phyloP scores from a whole-genome alignment of 1,140 invertebrate species.

The Heterodera carotae region DNA sequence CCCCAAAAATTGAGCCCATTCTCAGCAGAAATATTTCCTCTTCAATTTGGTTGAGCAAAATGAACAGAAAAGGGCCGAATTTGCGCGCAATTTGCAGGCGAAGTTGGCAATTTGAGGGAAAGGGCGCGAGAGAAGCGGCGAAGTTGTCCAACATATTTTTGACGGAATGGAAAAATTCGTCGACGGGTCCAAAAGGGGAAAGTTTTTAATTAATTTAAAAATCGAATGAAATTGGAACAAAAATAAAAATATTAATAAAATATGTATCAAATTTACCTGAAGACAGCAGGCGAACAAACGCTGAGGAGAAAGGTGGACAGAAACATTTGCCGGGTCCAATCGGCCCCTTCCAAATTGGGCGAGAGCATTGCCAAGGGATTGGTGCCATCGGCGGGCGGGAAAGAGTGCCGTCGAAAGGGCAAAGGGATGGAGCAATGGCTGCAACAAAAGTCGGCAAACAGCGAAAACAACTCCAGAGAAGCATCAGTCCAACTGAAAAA shows the following conservation, averaged over 20 bases:
- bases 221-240: too few relatives aligned
- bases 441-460: constrained; percentile 20
- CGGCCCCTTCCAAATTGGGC: constrained; percentile 7
- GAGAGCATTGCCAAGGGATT: background rate
- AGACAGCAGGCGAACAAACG: constrained; percentile 32
- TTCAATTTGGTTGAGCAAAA: constrained; percentile 37
- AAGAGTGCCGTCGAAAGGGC: background rate
- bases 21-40: constrained; percentile 36
- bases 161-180: constrained; percentile 34
- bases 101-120: constrained; percentile 11
- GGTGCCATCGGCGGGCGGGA: background rate
- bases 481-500: constrained; percentile 34
- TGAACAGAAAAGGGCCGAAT: constrained; percentile 30
- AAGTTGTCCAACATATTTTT: constrained; percentile 18
- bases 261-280: constrained; percentile 3
- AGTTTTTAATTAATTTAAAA: constrained; percentile 18
- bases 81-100: background rate
- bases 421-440: background rate
- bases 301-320: constrained; percentile 26
- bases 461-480: constrained; percentile 32
- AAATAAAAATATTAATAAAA: background rate
- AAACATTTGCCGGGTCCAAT: constrained; percentile 14
- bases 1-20: constrained; percentile 13
- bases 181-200: constrained; percentile 39
- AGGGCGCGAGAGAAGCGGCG: background rate